Conservation (phyloP, 2,113 vertebrate genomes). For the Aphyosemion australe region DNA sequence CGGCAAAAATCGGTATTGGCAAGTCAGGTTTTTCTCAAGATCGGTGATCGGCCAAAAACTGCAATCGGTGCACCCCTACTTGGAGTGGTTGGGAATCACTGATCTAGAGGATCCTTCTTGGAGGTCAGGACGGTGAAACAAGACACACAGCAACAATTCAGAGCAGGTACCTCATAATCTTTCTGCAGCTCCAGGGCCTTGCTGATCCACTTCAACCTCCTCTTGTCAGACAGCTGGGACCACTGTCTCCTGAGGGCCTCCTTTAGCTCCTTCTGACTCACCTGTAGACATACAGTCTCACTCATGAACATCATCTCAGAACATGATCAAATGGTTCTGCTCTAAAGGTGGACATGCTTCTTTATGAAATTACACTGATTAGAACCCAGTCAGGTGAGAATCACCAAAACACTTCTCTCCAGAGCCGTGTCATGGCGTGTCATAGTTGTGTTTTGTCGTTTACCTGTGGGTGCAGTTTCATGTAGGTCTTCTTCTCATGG, state of each 20-base stretch:
- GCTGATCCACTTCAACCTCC: slow-evolving; percentile 84
- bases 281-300: slow-evolving; percentile 52
- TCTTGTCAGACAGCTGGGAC: slow-evolving; percentile 83
- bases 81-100: too few species aligned
- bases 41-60: too few species aligned
- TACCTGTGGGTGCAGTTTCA: slow-evolving; percentile 83
- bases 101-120: not conserved
- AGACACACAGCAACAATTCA: too few species aligned
- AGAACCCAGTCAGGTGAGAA: too few species aligned
- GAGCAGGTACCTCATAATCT: slow-evolving; percentile 74
- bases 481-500: slow-evolving; percentile 84
- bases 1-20: too few species aligned
- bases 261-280: slow-evolving; percentile 83
- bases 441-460: not conserved
- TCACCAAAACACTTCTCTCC: too few species aligned
- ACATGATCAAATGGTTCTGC: not conserved
- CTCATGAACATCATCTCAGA: not conserved
- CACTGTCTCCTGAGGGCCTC: slow-evolving; percentile 82
- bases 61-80: too few species aligned
- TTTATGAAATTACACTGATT: too few species aligned
- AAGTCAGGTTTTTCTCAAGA: too few species aligned
- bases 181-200: slow-evolving; percentile 85
- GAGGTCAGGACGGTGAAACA: not conserved
- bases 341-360: too few species aligned
- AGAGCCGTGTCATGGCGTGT: too few species aligned